phyloP scores from a whole-genome alignment of 2,797 vertebrate genomes.

The Rhinophrynus dorsalis region DNA sequence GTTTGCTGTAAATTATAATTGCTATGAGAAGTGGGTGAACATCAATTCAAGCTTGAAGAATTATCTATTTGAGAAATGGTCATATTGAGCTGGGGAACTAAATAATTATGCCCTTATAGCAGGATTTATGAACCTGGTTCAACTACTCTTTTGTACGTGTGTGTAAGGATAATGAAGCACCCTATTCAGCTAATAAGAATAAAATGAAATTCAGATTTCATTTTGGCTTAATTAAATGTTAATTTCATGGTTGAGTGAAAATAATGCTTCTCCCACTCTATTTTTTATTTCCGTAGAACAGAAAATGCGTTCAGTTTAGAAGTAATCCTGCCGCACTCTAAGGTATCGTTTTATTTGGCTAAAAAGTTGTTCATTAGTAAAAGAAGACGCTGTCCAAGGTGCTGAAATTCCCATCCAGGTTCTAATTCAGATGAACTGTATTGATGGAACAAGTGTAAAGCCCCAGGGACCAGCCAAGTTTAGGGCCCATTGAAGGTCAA shows the following conservation, averaged over 20 bases:
- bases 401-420: no score
- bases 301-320: constrained; percentile 35
- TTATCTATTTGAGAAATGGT: constrained; percentile 46
- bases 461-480: no score
- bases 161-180: constrained; percentile 46
- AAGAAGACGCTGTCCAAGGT: no score
- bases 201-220: constrained; percentile 49
- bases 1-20: constrained; percentile 34
- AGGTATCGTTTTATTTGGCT: no score
- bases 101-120: constrained; percentile 48
- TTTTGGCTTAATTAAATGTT: constrained; percentile 50
- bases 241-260: constrained; percentile 49
- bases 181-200: constrained; percentile 47
- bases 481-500: no score
- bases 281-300: constrained; percentile 23
- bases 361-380: no score
- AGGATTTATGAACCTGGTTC: constrained; percentile 46
- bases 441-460: no score
- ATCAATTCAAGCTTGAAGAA: constrained; percentile 41
- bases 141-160: constrained; percentile 36
- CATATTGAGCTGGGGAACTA: constrained; percentile 44
- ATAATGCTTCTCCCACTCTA: constrained; percentile 40
- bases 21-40: constrained; percentile 31
- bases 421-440: no score
- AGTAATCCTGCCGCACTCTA: constrained; percentile 4